Base-by-base conservation (phyloP, 2,797 vertebrate genomes). In the Chaetophractus vellerosus region DNA sequence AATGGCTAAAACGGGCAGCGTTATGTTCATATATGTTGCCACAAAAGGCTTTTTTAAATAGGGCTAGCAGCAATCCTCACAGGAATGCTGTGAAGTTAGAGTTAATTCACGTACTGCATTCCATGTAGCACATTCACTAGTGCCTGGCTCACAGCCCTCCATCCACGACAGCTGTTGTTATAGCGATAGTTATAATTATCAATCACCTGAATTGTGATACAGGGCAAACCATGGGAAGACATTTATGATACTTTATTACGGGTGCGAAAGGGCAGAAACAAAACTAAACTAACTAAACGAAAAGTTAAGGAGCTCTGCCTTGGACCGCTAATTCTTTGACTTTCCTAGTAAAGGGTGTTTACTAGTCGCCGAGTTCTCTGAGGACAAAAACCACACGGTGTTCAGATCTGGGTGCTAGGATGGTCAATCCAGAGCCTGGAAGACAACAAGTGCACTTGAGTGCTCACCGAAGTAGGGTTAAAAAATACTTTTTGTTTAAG, bases 191-290 rank as follows among this genome's bases (percentile, higher is more conserved):
- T 76, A 15, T 45, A 68, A 66, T 88, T 55, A 90, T 61, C 81
- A 88, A 91, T 84, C 90, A 41, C 41, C 26, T 55, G 80, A 80
- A 9, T 74, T 89, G 33, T 21, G 57, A 91, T 24, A 72, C 89
- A 88, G 31, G 57, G 96, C 96, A 81, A 95, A 96, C 45, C 90
- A 96, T 24, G 28, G 96, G 66, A 95, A 90, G 12, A 38, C 38
- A 83, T 87, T 95, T 87, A 75, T 93, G 75, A 89, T 16, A 85
- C 66, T 28, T 0, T 11, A 90, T 81, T 78, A 59, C 9, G 69
- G 50, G 24, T n/a, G 16, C 55, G 55, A 66, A 1, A 64, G 80
- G 63, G 52, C 31, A 64, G 80, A 96, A 87, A n/a, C 45, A 57
- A 33, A 68, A 74, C 45, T 6, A 45, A 45, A 45, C 45, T 45